Base-by-base conservation (phyloP, 2,797 vertebrate species). In the Spea hammondii region DNA sequence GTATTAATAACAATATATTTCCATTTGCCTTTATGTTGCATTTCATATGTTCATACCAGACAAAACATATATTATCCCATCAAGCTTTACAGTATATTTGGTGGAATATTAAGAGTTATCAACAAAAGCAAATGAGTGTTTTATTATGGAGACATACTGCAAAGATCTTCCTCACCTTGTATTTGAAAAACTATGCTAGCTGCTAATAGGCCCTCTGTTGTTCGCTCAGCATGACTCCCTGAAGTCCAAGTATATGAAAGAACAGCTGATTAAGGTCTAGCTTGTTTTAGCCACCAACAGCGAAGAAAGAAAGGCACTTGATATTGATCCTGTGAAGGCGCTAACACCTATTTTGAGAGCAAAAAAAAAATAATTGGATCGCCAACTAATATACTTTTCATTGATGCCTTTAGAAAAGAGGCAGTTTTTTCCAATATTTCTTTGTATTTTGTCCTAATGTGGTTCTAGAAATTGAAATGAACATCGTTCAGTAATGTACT, bases 231-330 rank as follows among this genome's bases (percentile, higher is more conserved):
- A 74, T 8, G 78, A 74, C 72, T 74, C 55, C 49, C 55, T 70
- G 14, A 64, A 62, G 78, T 53, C 65, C 65, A 69, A 74, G 78
- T 79, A 48, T 69, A 69, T 65, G 72, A 79, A 74, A 79, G 78
- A 74, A 79, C 54, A 79, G 12, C 65, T 79, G 78, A 79, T 79
- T 74, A 79, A 79, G 72, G 78, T 74, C 71, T 74, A 49, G 78
- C 72, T 74, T 69, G 78, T 79, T 79, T 69, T 69, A 79, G 78
- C 55, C 67, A 65, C 65, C 48, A 62, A 79, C 78, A 65, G 65
- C 59, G 65, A 79, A 11, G 65, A 48, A 74, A 70, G 71, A 79
- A 79, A 79, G 71, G 48, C 78, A 79, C 66, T 79, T 79, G 54
- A 79, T 74, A 79, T 79, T 50, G 72, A 79, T 79, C 78, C 48